Percentiles rank a stretch among this genome's conserved stretches.
phyloP scores from a whole-genome alignment of 2,888 invertebrate species.

The Platycheirus rosarum region DNA sequence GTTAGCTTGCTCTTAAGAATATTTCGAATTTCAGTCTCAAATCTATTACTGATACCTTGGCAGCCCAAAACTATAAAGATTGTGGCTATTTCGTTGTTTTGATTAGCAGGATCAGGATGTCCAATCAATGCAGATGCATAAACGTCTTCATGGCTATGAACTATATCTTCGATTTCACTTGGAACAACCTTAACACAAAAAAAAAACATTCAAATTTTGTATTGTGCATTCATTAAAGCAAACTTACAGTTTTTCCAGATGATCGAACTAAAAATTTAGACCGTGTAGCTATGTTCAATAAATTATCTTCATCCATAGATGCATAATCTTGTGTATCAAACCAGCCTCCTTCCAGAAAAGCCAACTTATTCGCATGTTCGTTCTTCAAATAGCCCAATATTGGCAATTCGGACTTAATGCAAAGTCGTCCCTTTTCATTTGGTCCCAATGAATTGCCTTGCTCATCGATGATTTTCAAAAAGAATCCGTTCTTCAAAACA shows the following conservation, averaged over 20 bases:
- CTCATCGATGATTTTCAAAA: constrained; percentile 64
- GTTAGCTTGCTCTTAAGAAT: too few species aligned
- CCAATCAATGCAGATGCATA: constrained; percentile 1
- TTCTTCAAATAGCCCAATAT: constrained; percentile 55
- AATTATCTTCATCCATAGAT: background rate
- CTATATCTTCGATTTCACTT: constrained; percentile 50
- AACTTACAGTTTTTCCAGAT: constrained; percentile 8
- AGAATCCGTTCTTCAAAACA: constrained; percentile 50
- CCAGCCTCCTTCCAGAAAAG: constrained; percentile 4
- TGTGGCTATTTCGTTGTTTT: constrained; percentile 18
- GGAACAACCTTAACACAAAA: constrained; percentile 65
- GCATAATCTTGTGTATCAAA: constrained; percentile 16
- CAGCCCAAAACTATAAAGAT: background rate
- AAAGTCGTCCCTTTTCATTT: constrained; percentile 50
- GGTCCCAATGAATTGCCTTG: constrained; percentile 22
- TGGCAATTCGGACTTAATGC: constrained; percentile 48
- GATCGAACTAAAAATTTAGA: constrained; percentile 4
- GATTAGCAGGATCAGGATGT: background rate
- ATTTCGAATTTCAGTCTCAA: too few species aligned
- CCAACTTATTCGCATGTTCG: constrained; percentile 58
- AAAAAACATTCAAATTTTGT: background rate
- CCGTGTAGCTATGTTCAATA: constrained; percentile 1
- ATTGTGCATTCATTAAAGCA: background rate
- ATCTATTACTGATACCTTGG: too few species aligned
- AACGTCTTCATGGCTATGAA: constrained; percentile 11